Percentiles rank a stretch among this genome's conserved stretches.
These are phyloP conservation scores for Condylura cristata DNA, from an alignment of 2,113 vertebrate genomes.

Conservation along the genomic window DNA sequence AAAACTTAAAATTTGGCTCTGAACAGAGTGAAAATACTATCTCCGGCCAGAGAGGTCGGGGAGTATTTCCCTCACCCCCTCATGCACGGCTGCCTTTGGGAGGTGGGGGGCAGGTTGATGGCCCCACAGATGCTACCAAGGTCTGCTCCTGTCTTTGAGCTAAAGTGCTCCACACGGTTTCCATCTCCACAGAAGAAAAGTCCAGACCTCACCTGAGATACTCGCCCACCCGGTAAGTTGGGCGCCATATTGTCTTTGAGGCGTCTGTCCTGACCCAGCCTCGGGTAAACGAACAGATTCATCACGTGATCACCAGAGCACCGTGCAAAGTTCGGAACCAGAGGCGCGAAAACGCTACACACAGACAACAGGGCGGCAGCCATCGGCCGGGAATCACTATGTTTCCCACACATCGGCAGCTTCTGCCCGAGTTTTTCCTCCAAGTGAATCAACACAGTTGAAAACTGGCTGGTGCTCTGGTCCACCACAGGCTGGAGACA, in stretches of 20 bases:
- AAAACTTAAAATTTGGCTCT: conserved; percentile 18
- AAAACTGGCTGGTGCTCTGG: neutral
- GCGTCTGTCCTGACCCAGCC: neutral
- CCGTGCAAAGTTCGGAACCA: fast-evolving
- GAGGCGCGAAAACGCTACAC: too few relatives aligned
- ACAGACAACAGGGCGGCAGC: fast-evolving
- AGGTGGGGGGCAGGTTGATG: too few relatives aligned
- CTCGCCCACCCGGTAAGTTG: too few relatives aligned
- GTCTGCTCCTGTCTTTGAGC: neutral
- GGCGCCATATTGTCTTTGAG: neutral
- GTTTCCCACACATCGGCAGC: neutral
- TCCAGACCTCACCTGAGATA: neutral
- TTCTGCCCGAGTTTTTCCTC: neutral
- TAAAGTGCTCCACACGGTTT: neutral
- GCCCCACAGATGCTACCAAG: neutral
- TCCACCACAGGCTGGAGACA: neutral
- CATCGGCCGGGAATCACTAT: fast-evolving
- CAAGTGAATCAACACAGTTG: neutral
- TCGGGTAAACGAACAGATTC: neutral
- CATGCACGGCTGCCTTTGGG: fast-evolving
- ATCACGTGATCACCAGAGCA: fast-evolving
- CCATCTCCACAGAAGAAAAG: fast-evolving
- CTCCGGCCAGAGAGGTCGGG: neutral
- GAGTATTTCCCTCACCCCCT: neutral
- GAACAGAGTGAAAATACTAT: neutral